Percentiles rank a stretch among this genome's conserved stretches.
These are phyloP conservation scores for Apamea anceps DNA, from an alignment of 2,888 invertebrate genomes.

Conservation along the genomic window DNA sequence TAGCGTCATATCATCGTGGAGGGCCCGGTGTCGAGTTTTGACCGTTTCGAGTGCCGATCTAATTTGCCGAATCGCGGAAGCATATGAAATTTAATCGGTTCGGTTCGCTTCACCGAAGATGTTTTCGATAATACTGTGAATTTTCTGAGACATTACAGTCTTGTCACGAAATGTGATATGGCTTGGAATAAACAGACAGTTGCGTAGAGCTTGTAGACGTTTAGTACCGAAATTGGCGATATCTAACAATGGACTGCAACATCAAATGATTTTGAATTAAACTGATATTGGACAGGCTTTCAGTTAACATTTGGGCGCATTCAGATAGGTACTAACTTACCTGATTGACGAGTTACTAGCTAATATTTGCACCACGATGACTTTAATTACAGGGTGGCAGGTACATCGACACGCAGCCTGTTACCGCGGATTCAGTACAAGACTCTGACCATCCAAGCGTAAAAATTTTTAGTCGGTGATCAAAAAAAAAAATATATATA, in stretches of 20 bases:
- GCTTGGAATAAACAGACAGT: constrained; percentile 11
- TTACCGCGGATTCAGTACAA: too few species aligned
- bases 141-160: constrained; percentile 67
- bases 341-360: not conserved
- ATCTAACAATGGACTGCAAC: constrained; percentile 16
- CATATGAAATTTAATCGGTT: constrained; percentile 88
- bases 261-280: constrained; percentile 7
- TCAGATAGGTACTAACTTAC: not conserved
- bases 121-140: constrained; percentile 58
- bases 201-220: constrained; percentile 1
- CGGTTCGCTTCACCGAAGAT: constrained; percentile 71
- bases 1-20: constrained; percentile 78
- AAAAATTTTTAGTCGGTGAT: too few species aligned
- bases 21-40: constrained; percentile 87
- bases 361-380: too few species aligned
- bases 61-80: constrained; percentile 88
- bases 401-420: too few species aligned
- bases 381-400: not conserved
- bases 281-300: not conserved
- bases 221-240: not conserved
- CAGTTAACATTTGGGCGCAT: not conserved
- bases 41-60: constrained; percentile 89
- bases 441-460: too few species aligned
- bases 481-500: too few species aligned
- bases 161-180: constrained; percentile 12